These are phyloP conservation scores for Oncorhynchus mykiss DNA, from an alignment of 2,113 vertebrate species.

Conservation along the genomic window DNA sequence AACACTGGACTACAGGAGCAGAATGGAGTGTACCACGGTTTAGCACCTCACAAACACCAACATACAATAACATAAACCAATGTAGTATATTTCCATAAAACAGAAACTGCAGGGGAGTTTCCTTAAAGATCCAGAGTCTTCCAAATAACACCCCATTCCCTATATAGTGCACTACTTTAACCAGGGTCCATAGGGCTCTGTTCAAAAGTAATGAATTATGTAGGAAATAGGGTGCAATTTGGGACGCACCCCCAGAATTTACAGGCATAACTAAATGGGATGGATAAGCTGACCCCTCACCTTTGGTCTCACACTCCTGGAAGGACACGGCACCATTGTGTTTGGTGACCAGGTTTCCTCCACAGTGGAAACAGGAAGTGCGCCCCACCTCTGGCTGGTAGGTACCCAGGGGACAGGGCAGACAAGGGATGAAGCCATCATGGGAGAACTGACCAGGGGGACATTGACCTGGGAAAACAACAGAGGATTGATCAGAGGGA, in stretches of 20 bases:
- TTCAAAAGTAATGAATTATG: too few relatives aligned
- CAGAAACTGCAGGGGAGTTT: slow-evolving; percentile 42
- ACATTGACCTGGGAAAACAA: slow-evolving; percentile 81
- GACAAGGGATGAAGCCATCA: slow-evolving; percentile 89
- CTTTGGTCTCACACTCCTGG: slow-evolving; percentile 95
- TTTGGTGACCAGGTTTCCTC: slow-evolving; percentile 86
- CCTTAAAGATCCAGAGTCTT: not conserved
- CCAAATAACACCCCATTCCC: too few relatives aligned
- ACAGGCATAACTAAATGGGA: not conserved
- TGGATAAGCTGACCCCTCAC: slow-evolving; percentile 63
- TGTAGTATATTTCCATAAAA: not conserved
- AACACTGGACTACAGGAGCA: slow-evolving; percentile 84
- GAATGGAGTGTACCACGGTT: not conserved
- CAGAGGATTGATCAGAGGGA: not conserved
- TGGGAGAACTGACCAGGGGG: slow-evolving; percentile 85
- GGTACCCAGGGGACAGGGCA: slow-evolving; percentile 81
- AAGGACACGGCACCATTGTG: slow-evolving; percentile 79
- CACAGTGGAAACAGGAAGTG: slow-evolving; percentile 87
- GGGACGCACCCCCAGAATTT: not conserved
- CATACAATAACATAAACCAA: slow-evolving; percentile 1
- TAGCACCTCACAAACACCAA: not conserved
- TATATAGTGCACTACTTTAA: too few relatives aligned
- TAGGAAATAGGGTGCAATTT: not conserved
- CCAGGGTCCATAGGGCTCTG: too few relatives aligned
- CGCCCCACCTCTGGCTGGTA: slow-evolving; percentile 91